phyloP scores from a whole-genome alignment of 2,797 vertebrate species.

The Gallinago solitaria region DNA sequence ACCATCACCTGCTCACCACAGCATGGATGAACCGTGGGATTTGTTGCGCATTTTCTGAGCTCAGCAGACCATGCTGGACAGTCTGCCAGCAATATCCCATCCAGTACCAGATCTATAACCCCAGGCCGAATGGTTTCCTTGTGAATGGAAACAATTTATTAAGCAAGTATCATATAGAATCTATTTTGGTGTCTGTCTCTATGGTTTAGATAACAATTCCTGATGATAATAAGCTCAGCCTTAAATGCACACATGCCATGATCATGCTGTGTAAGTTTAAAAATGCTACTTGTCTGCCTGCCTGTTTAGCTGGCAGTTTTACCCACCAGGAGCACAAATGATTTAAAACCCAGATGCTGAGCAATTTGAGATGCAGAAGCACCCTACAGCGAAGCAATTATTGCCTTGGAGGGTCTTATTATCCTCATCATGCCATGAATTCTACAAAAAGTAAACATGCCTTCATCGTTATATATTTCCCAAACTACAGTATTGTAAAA shows the following conservation, averaged over 20 bases:
- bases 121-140: neutral
- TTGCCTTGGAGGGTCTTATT: conserved; percentile 76
- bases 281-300: conserved; percentile 70
- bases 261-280: conserved; percentile 66
- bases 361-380: conserved; percentile 76
- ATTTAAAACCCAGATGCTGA: conserved; percentile 76
- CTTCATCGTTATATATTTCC: conserved; percentile 59
- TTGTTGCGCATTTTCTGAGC: neutral
- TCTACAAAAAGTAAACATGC: conserved; percentile 70
- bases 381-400: conserved; percentile 75
- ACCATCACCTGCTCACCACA: neutral
- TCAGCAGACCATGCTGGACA: neutral
- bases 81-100: neutral
- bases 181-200: conserved; percentile 52
- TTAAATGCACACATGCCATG: conserved; percentile 68
- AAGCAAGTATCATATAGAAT: conserved; percentile 27
- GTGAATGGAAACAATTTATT: conserved; percentile 40
- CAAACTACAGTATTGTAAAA: conserved; percentile 19
- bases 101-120: neutral
- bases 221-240: conserved; percentile 64
- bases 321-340: conserved; percentile 70
- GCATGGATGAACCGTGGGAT: neutral
- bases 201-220: conserved; percentile 61
- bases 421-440: conserved; percentile 72
- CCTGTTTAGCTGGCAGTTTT: conserved; percentile 62